Base-by-base conservation (phyloP, 2,888 invertebrate genomes). In the Leucania comma region DNA sequence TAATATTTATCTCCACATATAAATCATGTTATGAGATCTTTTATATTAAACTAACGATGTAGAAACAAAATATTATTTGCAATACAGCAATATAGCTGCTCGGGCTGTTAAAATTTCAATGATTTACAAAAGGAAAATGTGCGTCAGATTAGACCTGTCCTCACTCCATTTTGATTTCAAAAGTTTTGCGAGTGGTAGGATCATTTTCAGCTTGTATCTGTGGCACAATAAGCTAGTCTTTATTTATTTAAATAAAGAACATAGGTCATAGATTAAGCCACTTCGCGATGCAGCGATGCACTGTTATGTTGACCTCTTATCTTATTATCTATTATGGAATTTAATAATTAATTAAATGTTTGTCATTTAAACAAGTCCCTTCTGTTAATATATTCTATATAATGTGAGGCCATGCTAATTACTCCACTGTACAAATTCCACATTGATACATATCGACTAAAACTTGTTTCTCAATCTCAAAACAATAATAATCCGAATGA, bases 151-250 rank as follows among this genome's bases (percentile, higher is more conserved):
- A 74, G 22, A 58, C 32, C 12, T 51, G 22, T 48, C 42, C 51
- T 75, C 54, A 32, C 76, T 75, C 59, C 68, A 77, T 77, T 80
- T 80, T 75, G 81, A 54, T 46, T 74, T 54, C 20, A 38, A 32
- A 20, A 46, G n/a, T 53, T 58, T 46, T 74, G 20, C 46, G 38
- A 38, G 26, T 12, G n/a, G 35, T 35, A 61, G 38, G 22, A 8
- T 66, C 20, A 48, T 58, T 58, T 51, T 58, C 29, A 60, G 35
- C n/a, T 14, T 70, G 42, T 77, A 35, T 38, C 50, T 51, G 38
- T 22, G 59, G 10, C 26, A 42, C 12, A 35, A 6, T 48, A 42
- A 42, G 48, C 9, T 35, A 58, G 46, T 58, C 14, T 59, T 1
- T 50, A 63, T 38, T 63, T 51, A 26, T 59, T 48, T 56, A 32